Base-by-base conservation (phyloP, 2,113 vertebrate genomes). In the Serinus canaria region DNA sequence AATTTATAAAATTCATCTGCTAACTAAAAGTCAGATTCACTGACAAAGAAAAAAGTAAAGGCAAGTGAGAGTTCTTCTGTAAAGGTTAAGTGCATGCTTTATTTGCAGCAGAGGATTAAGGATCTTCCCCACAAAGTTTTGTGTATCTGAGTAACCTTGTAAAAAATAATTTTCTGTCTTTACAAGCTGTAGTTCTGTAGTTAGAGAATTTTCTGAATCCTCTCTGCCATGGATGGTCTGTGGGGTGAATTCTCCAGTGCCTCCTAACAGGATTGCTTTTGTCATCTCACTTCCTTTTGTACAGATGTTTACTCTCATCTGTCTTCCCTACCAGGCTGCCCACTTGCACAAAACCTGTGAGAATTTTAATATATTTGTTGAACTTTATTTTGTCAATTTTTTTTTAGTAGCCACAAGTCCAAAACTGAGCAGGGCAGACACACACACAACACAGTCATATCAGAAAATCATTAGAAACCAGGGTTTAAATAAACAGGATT, bases 21-120 rank as follows among this genome's bases (percentile, higher is more conserved):
- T 75, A 68, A 90, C 90, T 92, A 58, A 66, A 94, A 94, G 77
- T 95, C 85, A 94, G 82, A 92, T 83, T 95, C 93, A 77, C 79
- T 83, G 92, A 87, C 94, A 96, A 93, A 94, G 72, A 94, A 96
- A 94, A 95, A 96, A 86, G 37, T 82, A 80, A 93, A 88, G 69
- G 89, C 90, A 94, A 94, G 63, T 43, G 75, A 89, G 94, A 87
- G 74, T 89, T 90, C 87, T 93, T 85, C 84, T 84, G 56, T 82
- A 96, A 92, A 97, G 95, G 96, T 95, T 96, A 97, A 96, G 77
- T 81, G 90, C 30, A 28, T 68, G 50, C 75, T 96, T 96, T 96
- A 95, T 96, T 94, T 94, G 82, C 75, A 79, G 46, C 35, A 41
- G 94, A 85, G 81, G 87, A 90, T 95, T 94, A 87, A 20, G 9